Base-by-base conservation (phyloP, 2,113 vertebrate species). In the Onychostoma macrolepis region DNA sequence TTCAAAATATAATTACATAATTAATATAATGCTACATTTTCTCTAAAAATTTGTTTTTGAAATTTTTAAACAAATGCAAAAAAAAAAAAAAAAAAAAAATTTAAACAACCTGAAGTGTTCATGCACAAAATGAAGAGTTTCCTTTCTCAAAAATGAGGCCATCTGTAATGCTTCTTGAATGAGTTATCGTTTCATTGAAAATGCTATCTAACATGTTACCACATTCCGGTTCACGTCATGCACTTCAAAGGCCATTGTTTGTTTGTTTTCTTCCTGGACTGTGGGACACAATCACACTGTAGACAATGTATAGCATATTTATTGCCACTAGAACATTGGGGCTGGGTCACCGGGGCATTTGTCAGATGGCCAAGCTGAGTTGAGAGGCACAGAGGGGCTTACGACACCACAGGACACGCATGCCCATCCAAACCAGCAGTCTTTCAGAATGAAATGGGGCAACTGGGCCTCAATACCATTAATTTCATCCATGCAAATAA, bases 401-500 rank as follows among this genome's bases (percentile, higher is more conserved):
- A 45, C 10, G 33, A 61, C 80, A 74, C 36, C 2, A 12, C 12
- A 85, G 61, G 48, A 38, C 21, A 88, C 72, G 56, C 41, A 74
- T 7, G 21, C 21, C 28, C 58, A 45, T 75, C 19, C 2, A 88
- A 33, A 63, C 30, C 19, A 79, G 21, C 4, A 13, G 21, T 10
- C 78, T 86, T 90, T 87, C 53, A 45, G 63, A 89, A 85, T 58
- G 72, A 43, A 58, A 56, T 78, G 28, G 2, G 69, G 28, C 26
- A 74, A 78, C 75, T 53, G 33, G 71, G 24, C 24, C 72, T 88
- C 36, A 56, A 45, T 56, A 38, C 36, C 72, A 88, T 86, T 84
- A 86, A 89, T 83, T 88, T 86, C 50, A 82, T 77, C 85, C 75
- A 72, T 65, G 63, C 72, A 83, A 87, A 76, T 80, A 61, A 36